A percentile compares a stretch with the other conserved stretches of the same genome.
Conservation (phyloP, 37 sponge, comb jelly and placozoan species). For the Oscarella lobularis region DNA sequence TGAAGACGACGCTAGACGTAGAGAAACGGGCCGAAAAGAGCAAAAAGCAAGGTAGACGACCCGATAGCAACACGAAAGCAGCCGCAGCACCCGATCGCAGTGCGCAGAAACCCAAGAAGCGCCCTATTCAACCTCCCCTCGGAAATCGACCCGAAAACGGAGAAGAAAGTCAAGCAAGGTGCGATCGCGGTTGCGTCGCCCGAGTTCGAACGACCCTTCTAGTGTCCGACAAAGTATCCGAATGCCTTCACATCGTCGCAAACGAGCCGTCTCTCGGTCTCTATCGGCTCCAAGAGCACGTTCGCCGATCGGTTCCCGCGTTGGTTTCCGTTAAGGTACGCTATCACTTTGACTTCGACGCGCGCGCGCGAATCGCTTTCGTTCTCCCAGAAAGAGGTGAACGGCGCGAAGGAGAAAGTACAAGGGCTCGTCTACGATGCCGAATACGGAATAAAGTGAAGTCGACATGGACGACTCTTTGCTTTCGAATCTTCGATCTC, state of each 20-base stretch:
- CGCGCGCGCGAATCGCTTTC: background rate
- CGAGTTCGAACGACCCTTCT: too few species aligned
- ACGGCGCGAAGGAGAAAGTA: background rate
- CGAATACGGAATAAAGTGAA: background rate
- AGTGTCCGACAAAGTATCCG: slow-evolving; percentile 5
- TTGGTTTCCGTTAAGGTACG: background rate
- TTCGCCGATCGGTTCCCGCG: background rate
- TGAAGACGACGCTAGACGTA: too few species aligned
- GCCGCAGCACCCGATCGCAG: too few species aligned
- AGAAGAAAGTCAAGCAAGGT: background rate
- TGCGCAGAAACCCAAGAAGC: background rate
- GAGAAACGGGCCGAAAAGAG: too few species aligned
- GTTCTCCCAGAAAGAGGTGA: background rate
- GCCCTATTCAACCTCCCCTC: background rate
- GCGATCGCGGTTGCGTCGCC: too few species aligned
- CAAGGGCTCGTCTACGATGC: background rate
- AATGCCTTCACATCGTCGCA: background rate
- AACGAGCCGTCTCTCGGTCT: slow-evolving; percentile 10
- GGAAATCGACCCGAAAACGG: background rate
- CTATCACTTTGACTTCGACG: background rate
- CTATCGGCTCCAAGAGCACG: slow-evolving; percentile 7
- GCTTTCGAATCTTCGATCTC: background rate
- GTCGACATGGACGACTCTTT: too few species aligned
- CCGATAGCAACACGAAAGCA: too few species aligned
- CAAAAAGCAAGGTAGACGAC: too few species aligned